Evolutionary conservation across 35 echinoderm and acorn worm genomes (phyloP).

Genomic region (Ptychodera flava): DNA sequence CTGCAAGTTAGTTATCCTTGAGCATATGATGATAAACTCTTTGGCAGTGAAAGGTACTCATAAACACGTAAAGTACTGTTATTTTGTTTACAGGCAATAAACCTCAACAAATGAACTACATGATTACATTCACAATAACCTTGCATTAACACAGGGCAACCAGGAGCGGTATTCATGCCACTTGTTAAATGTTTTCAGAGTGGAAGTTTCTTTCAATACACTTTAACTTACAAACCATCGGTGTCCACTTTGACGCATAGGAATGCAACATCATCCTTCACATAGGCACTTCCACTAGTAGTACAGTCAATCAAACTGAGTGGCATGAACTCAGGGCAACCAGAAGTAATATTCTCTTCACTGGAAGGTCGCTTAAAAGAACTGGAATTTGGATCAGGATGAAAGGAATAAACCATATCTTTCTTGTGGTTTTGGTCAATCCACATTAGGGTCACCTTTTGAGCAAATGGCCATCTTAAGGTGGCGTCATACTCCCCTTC

Average conservation of each 20-base stretch:
- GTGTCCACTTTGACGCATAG: not conserved
- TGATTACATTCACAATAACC: too few relatives aligned
- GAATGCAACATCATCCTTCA: not conserved
- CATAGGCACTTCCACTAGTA: not conserved
- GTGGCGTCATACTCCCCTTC: slow-evolving; percentile 88
- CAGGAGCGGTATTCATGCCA: too few relatives aligned
- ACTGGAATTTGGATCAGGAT: not conserved
- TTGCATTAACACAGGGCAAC: too few relatives aligned
- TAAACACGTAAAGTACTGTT: too few relatives aligned
- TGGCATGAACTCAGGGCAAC: not conserved
- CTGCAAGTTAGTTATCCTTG: too few relatives aligned
- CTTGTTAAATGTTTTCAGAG: too few relatives aligned
- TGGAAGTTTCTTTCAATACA: too few relatives aligned
- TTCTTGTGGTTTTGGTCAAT: not conserved
- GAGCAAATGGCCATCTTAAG: slow-evolving; percentile 75
- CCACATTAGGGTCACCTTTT: slow-evolving; percentile 45
- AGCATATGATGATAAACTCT: too few relatives aligned
- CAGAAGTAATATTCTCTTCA: slow-evolving; percentile 1
- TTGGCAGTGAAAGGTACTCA: too few relatives aligned
- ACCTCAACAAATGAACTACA: too few relatives aligned
- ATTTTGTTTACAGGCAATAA: too few relatives aligned
- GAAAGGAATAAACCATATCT: not conserved
- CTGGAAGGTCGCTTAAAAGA: slow-evolving; percentile 4
- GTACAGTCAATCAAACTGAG: too few relatives aligned
- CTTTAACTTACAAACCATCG: not conserved